A percentile compares a stretch with the other conserved stretches of the same genome.
Conservation (phyloP, 2,888 invertebrate species). For the Sussaba pulchella region DNA sequence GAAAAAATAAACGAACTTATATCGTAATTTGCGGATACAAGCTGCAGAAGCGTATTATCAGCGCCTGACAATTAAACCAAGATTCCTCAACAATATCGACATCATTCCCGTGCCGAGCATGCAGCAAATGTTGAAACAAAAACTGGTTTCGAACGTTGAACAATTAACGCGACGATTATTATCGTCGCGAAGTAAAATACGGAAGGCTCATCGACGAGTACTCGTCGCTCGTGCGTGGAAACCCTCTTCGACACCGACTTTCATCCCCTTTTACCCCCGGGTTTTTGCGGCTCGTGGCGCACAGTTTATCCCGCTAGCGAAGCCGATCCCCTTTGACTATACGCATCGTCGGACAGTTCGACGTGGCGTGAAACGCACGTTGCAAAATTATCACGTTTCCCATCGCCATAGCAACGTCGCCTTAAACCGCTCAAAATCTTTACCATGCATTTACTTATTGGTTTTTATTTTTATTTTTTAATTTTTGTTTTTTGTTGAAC, state of each 20-base stretch:
- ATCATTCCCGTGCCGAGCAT: constrained; percentile 60
- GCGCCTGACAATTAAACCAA: constrained; percentile 39
- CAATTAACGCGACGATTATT: background rate
- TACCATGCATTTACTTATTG: too few species aligned
- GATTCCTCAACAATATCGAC: constrained; percentile 20
- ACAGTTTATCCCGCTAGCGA: too few species aligned
- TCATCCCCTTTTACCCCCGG: constrained; percentile 32
- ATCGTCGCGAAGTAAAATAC: background rate
- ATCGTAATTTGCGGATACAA: too few species aligned
- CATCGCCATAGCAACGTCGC: constrained; percentile 21
- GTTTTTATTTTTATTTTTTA: too few species aligned
- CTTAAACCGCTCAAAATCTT: too few species aligned
- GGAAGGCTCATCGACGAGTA: constrained; percentile 18
- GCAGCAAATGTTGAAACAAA: constrained; percentile 45
- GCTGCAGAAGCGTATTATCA: constrained; percentile 41
- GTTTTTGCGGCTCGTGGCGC: constrained; percentile 14
- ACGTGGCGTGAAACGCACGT: background rate
- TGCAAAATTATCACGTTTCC: background rate
- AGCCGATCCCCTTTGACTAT: constrained; percentile 15
- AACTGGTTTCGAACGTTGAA: background rate
- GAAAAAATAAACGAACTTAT: too few species aligned
- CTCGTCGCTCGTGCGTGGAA: background rate
- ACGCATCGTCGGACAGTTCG: background rate
- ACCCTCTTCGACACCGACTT: constrained; percentile 6
- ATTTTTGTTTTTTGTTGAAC: too few species aligned